Evolutionary conservation across 2,113 vertebrate species (phyloP).

Genomic region (Emydocephalus ijimae): DNA sequence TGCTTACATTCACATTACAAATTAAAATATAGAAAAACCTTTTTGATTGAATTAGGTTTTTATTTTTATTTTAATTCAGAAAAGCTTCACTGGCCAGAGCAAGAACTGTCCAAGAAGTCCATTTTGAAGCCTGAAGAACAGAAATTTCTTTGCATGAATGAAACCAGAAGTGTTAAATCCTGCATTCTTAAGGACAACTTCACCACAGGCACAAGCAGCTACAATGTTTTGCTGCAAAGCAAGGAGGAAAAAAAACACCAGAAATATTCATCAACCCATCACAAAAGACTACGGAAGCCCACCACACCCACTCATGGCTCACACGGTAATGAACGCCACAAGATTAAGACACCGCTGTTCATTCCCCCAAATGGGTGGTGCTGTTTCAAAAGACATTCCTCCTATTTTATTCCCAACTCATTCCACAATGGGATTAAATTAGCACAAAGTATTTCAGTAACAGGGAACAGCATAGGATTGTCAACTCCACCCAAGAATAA

Average conservation of each 20-base stretch:
- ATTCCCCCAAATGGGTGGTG: conserved; percentile 37
- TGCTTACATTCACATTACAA: background rate
- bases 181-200: conserved; percentile 81
- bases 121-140: conserved; percentile 71
- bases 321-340: conserved; percentile 47
- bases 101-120: conserved; percentile 83
- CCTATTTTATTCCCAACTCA: conserved; percentile 43
- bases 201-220: conserved; percentile 81
- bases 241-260: conserved; percentile 75
- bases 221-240: conserved; percentile 80
- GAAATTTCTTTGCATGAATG: conserved; percentile 63
- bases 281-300: conserved; percentile 59
- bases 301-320: conserved; percentile 30
- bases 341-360: conserved; percentile 30
- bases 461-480: conserved; percentile 64
- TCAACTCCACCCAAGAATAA: conserved; percentile 58
- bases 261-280: conserved; percentile 51
- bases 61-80: conserved; percentile 67
- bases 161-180: conserved; percentile 64
- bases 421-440: conserved; percentile 55
- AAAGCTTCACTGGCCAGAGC: conserved; percentile 85
- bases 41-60: background rate
- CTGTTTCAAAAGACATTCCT: conserved; percentile 53
- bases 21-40: background rate
- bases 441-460: conserved; percentile 55